These are phyloP conservation scores for Craniophora ligustri DNA, from an alignment of 2,888 invertebrate genomes.

Conservation along the genomic window DNA sequence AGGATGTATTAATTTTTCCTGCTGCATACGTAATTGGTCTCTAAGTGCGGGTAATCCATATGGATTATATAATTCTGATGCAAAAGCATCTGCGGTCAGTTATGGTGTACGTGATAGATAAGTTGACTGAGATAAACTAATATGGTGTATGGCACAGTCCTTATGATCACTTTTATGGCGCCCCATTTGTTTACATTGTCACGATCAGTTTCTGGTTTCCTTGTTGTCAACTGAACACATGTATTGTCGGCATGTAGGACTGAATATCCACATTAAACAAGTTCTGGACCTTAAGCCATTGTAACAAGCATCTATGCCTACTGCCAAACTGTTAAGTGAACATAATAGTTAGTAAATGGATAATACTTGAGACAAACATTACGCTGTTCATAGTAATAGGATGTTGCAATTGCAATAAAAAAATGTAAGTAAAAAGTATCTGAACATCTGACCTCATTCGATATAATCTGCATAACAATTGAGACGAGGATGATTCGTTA, in stretches of 20 bases:
- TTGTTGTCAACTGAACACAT: slow-evolving; percentile 5
- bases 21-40: slow-evolving; percentile 25
- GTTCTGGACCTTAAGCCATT: no score
- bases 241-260: not conserved
- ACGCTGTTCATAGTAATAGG: not conserved
- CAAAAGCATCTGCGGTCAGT: slow-evolving; percentile 18
- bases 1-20: slow-evolving; percentile 43
- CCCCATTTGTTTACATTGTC: slow-evolving; percentile 32
- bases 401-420: not conserved
- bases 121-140: slow-evolving; percentile 10
- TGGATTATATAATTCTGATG: slow-evolving; percentile 35
- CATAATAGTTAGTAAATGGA: no score
- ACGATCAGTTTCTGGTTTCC: slow-evolving; percentile 42
- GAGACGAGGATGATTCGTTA: no score
- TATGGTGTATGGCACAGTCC: slow-evolving; percentile 19
- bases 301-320: no score
- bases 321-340: no score
- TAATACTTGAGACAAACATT: not conserved
- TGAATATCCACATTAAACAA: no score
- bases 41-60: slow-evolving; percentile 36
- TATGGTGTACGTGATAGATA: slow-evolving; percentile 9
- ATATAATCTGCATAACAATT: not conserved
- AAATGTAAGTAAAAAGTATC: not conserved
- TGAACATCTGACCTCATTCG: not conserved
- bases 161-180: slow-evolving; percentile 33